Evolutionary conservation across 2,797 vertebrate species (phyloP).

Genomic region (Oryzias dopingdopingensis): DNA sequence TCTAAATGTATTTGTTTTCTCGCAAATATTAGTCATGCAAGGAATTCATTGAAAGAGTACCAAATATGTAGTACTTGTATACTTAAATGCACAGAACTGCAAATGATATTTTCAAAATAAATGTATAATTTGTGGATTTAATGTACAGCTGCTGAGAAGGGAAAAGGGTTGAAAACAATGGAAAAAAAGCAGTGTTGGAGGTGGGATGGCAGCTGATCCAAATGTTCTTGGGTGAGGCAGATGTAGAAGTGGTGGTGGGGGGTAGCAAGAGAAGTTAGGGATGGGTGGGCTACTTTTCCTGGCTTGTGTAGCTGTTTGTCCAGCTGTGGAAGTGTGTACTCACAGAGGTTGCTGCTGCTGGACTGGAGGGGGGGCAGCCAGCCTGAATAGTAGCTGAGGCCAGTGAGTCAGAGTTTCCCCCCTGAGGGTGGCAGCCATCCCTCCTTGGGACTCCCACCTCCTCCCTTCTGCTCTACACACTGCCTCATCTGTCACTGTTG

Average conservation of each 20-base stretch:
- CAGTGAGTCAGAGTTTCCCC: slow-evolving; percentile 76
- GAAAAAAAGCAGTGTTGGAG: slow-evolving; percentile 9
- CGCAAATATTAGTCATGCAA: slow-evolving; percentile 57
- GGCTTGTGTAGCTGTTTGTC: slow-evolving; percentile 70
- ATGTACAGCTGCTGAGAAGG: slow-evolving; percentile 22
- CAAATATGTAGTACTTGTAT: slow-evolving; percentile 24
- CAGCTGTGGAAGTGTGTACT: slow-evolving; percentile 79
- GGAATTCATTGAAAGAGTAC: slow-evolving; percentile 76
- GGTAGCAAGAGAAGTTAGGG: slow-evolving; percentile 42
- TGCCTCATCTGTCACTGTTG: slow-evolving; percentile 76
- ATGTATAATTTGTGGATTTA: slow-evolving; percentile 14
- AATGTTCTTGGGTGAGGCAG: slow-evolving; percentile 40
- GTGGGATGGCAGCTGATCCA: slow-evolving; percentile 39
- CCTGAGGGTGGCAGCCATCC: slow-evolving; percentile 55
- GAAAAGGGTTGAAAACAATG: slow-evolving; percentile 19
- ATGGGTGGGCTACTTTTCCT: slow-evolving; percentile 71
- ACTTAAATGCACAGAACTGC: slow-evolving; percentile 28
- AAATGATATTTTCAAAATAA: slow-evolving; percentile 26
- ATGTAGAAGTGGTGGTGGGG: slow-evolving; percentile 43
- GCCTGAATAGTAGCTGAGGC: slow-evolving; percentile 63
- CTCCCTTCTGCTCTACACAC: slow-evolving; percentile 60
- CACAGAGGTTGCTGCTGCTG: slow-evolving; percentile 59
- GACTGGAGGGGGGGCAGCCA: slow-evolving; percentile 53
- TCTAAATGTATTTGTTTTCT: slow-evolving; percentile 53
- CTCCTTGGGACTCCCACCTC: slow-evolving; percentile 55